These are phyloP conservation scores for Papilio dardanus DNA, from an alignment of 1,140 invertebrate genomes.

Conservation along the genomic window DNA sequence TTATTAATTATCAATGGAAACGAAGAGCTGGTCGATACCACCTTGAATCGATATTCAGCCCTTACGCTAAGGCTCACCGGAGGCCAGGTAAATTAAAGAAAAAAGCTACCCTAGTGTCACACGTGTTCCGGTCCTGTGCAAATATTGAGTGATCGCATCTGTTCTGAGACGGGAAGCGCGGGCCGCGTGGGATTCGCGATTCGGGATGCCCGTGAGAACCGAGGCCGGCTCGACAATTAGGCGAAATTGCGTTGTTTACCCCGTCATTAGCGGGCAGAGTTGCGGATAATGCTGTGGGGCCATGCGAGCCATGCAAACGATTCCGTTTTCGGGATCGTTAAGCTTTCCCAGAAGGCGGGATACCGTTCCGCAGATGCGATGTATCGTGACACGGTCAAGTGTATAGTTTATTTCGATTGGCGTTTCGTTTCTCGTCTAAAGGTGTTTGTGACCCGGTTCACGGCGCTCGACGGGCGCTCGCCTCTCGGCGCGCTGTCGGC, in stretches of 20 bases:
- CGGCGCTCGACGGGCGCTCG: slow-evolving; percentile 55
- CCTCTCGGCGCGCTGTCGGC: slow-evolving; percentile 43
- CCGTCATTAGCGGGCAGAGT: slow-evolving; percentile 72
- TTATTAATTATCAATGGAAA: slow-evolving; percentile 72
- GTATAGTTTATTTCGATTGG: slow-evolving; percentile 74
- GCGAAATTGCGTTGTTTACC: slow-evolving; percentile 76
- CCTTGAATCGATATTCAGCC: slow-evolving; percentile 3
- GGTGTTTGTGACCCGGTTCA: slow-evolving; percentile 79
- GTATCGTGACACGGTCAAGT: slow-evolving; percentile 77
- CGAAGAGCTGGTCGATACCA: slow-evolving; percentile 44
- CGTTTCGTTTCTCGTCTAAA: slow-evolving; percentile 74
- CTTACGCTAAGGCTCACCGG: slow-evolving; percentile 41
- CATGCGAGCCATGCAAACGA: slow-evolving; percentile 68
- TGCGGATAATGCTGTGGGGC: slow-evolving; percentile 73
- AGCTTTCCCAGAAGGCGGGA: slow-evolving; percentile 77
- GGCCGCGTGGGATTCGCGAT: slow-evolving; percentile 74
- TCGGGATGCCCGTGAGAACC: slow-evolving; percentile 76
- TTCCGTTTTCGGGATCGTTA: slow-evolving; percentile 68
- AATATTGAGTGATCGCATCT: slow-evolving; percentile 74
- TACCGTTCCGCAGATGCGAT: slow-evolving; percentile 78
- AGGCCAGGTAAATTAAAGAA: slow-evolving; percentile 66
- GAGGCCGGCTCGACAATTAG: slow-evolving; percentile 73
- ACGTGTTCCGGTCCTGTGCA: slow-evolving; percentile 56
- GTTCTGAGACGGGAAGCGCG: slow-evolving; percentile 66
- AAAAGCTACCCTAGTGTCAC: slow-evolving; percentile 55